Evolutionary conservation across 2,888 invertebrate species (phyloP).

Genomic region (Aleiodes leptofemur): DNA sequence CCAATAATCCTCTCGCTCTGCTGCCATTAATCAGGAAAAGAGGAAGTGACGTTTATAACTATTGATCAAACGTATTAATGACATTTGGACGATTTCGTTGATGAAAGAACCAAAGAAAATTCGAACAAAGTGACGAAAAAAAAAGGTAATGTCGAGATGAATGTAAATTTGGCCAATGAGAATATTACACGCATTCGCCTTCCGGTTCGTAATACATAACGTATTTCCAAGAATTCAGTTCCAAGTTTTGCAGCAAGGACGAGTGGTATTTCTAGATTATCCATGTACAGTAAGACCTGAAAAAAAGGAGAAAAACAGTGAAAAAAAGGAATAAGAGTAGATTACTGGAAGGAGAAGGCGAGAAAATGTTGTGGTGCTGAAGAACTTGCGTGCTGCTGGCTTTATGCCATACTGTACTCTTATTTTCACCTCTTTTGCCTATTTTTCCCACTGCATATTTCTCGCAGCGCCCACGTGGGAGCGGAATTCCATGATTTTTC

Average conservation of each 20-base stretch:
- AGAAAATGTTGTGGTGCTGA: constrained; percentile 39
- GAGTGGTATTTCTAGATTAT: constrained; percentile 45
- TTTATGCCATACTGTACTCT: constrained; percentile 63
- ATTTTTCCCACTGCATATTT: constrained; percentile 52
- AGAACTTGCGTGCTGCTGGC: constrained; percentile 41
- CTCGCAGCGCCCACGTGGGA: constrained; percentile 58
- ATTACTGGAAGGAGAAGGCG: constrained; percentile 14
- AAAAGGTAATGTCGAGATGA: not conserved
- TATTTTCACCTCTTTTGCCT: constrained; percentile 58
- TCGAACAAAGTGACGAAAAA: not conserved
- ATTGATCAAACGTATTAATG: too few relatives aligned
- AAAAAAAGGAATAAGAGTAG: constrained; percentile 25
- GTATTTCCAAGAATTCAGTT: constrained; percentile 21
- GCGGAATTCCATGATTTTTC: constrained; percentile 66
- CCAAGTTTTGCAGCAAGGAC: constrained; percentile 42
- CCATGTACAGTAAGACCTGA: constrained; percentile 30
- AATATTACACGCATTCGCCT: not conserved
- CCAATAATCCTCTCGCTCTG: not conserved
- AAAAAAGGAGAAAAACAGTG: not conserved
- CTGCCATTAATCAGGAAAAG: too few relatives aligned
- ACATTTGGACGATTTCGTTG: too few relatives aligned
- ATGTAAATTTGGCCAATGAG: not conserved
- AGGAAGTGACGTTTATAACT: too few relatives aligned
- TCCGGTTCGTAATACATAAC: constrained; percentile 12
- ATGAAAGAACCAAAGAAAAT: not conserved